These are phyloP conservation scores for Candidula unifasciata DNA, from an alignment of 2,888 invertebrate genomes.

Conservation along the genomic window DNA sequence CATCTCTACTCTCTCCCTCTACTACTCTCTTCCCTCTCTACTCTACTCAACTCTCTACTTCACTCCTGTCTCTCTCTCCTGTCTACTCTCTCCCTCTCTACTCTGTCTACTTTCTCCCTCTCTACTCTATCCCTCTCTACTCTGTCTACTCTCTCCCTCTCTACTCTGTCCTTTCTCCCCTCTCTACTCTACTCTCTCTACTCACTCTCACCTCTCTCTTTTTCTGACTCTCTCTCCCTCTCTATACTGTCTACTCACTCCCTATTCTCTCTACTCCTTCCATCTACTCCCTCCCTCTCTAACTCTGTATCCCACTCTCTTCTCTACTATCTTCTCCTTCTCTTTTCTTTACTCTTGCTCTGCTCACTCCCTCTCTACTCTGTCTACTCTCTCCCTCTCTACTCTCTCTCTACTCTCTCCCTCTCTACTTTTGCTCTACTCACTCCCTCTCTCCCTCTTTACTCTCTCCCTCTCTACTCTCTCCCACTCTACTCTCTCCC, in stretches of 20 bases:
- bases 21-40: background rate
- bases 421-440: background rate
- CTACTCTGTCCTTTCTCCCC: background rate
- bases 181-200: background rate
- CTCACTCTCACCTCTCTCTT: background rate
- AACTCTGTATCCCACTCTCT: too few species aligned
- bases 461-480: too few species aligned
- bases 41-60: background rate
- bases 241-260: background rate
- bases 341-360: too few species aligned
- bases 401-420: too few species aligned
- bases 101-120: background rate
- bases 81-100: background rate
- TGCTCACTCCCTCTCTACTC: background rate
- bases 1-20: background rate
- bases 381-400: too few species aligned
- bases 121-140: background rate
- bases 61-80: too few species aligned
- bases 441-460: too few species aligned
- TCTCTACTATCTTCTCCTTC: too few species aligned
- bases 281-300: too few species aligned
- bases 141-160: background rate
- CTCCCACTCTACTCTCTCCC: too few species aligned
- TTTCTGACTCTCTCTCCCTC: background rate
- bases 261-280: too few species aligned